Evolutionary conservation across 1,140 invertebrate genomes (phyloP).

Genomic region (Holotrichia oblita): DNA sequence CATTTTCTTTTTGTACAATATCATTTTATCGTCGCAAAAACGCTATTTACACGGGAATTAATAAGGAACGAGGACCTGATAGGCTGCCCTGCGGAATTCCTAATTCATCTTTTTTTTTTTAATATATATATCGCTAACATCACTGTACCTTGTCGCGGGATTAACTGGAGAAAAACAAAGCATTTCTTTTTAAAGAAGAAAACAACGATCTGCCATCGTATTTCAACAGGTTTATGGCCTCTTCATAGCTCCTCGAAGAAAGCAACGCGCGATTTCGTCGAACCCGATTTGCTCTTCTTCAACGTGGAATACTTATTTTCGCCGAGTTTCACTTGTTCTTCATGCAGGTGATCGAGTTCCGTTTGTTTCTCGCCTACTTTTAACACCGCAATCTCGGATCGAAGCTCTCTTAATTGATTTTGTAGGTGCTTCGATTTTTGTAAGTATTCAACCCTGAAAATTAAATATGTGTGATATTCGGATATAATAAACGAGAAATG

Average conservation of each 20-base stretch:
- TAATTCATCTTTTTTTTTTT: conserved; percentile 56
- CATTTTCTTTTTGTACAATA: conserved; percentile 56
- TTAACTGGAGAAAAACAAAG: conserved; percentile 33
- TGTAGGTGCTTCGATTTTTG: conserved; percentile 96
- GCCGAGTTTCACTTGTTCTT: conserved; percentile 89
- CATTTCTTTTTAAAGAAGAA: conserved; percentile 56
- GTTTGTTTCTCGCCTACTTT: conserved; percentile 94
- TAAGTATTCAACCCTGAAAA: conserved; percentile 84
- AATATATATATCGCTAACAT: background rate
- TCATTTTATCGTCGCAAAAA: background rate
- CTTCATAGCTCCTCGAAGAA: conserved; percentile 90
- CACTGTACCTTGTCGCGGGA: conserved; percentile 22
- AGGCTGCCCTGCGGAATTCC: background rate
- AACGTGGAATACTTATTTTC: conserved; percentile 98
- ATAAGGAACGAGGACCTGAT: conserved; percentile 57
- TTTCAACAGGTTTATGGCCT: background rate
- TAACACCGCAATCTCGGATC: conserved; percentile 93
- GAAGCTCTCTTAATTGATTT: conserved; percentile 88
- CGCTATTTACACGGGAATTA: conserved; percentile 54
- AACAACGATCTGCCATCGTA: background rate
- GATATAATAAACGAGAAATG: background rate
- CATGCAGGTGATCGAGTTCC: conserved; percentile 89
- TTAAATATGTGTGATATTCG: conserved; percentile 74
- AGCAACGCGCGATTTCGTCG: conserved; percentile 91
- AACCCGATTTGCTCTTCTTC: conserved; percentile 89